Conservation (phyloP, 2,888 invertebrate species). For the Antheraea yamamai region DNA sequence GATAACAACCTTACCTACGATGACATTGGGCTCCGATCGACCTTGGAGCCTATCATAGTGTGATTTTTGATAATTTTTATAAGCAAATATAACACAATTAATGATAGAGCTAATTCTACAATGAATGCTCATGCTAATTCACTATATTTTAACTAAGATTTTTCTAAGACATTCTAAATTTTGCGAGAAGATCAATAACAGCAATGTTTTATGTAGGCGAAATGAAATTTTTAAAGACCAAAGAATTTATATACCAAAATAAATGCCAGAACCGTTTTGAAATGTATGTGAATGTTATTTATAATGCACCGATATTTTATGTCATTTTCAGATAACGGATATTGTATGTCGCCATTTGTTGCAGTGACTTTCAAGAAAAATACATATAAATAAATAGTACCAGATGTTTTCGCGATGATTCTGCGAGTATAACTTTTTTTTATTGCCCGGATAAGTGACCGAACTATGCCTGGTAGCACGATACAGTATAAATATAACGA, state of each 20-base stretch:
- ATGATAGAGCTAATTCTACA: neutral
- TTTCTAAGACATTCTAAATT: neutral
- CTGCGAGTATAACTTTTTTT: neutral
- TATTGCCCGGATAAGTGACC: too few relatives aligned
- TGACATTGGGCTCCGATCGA: conserved; percentile 64
- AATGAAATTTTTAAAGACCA: neutral
- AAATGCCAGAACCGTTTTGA: neutral
- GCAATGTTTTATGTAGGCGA: neutral
- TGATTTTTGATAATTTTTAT: conserved; percentile 19
- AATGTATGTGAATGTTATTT: neutral
- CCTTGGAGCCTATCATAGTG: conserved; percentile 50
- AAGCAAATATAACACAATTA: neutral
- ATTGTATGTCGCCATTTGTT: neutral
- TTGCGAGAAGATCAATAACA: neutral
- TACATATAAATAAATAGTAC: neutral
- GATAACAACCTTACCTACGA: conserved; percentile 68
- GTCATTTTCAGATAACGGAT: neutral
- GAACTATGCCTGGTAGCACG: too few relatives aligned
- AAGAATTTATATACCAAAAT: neutral
- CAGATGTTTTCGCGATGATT: neutral
- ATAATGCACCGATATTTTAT: neutral
- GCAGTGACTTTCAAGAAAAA: neutral
- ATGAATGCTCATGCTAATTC: too few relatives aligned
- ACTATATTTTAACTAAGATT: neutral
- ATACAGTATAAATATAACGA: too few relatives aligned